Percentiles rank a stretch among this genome's conserved stretches.
These are phyloP conservation scores for Zoanthus sansibaricus DNA, from an alignment of 92 coral and sea anemone species.

Conservation along the genomic window DNA sequence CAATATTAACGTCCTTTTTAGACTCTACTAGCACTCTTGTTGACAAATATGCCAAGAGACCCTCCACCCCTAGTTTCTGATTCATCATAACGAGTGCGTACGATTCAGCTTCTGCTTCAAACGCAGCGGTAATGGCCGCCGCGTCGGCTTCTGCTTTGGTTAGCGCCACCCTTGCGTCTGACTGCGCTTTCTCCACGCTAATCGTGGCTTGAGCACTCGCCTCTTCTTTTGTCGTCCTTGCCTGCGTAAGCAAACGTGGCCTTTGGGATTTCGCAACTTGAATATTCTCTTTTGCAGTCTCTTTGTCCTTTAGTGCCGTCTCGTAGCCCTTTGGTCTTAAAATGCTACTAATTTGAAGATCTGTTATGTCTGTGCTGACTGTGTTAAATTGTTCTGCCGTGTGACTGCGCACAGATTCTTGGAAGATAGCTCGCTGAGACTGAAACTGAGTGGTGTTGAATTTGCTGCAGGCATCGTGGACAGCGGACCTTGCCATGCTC, in stretches of 20 bases:
- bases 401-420: slow-evolving; percentile 65
- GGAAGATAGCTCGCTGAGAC: slow-evolving; percentile 70
- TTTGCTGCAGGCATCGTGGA: slow-evolving; percentile 87
- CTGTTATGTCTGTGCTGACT: slow-evolving; percentile 59
- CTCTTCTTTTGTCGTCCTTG: slow-evolving; percentile 52
- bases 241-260: slow-evolving; percentile 52
- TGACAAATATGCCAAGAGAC: slow-evolving; percentile 56
- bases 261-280: slow-evolving; percentile 50
- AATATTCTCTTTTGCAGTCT: slow-evolving; percentile 59
- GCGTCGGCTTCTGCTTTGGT: slow-evolving; percentile 57
- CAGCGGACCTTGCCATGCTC: slow-evolving; percentile 68
- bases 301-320: slow-evolving; percentile 47
- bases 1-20: slow-evolving; percentile 73
- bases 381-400: slow-evolving; percentile 44
- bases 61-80: slow-evolving; percentile 57
- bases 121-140: slow-evolving; percentile 47
- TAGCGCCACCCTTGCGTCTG: slow-evolving; percentile 51
- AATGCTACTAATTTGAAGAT: slow-evolving; percentile 58
- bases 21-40: slow-evolving; percentile 56
- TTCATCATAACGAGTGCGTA: slow-evolving; percentile 43
- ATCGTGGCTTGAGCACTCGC: slow-evolving; percentile 52
- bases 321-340: slow-evolving; percentile 45
- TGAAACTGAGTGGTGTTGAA: slow-evolving; percentile 92
- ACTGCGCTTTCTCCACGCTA: slow-evolving; percentile 47
- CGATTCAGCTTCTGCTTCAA: slow-evolving; percentile 55